Conservation (phyloP, 2,113 vertebrate species). For the Mobula hypostoma region DNA sequence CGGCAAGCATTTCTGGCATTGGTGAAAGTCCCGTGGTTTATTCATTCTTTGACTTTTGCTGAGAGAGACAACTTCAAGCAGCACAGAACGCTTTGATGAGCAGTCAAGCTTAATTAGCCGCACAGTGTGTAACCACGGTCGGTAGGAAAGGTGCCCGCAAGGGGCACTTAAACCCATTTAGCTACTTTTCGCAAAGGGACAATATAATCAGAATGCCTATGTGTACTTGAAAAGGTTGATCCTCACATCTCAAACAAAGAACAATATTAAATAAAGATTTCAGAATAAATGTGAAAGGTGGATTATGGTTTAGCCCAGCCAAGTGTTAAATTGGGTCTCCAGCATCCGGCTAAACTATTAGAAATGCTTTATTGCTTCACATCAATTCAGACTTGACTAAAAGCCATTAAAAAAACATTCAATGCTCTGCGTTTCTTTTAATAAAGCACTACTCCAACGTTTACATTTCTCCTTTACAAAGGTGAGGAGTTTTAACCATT, state of each 20-base stretch:
- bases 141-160: neutral
- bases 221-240: neutral
- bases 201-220: neutral
- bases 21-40: neutral
- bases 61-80: neutral
- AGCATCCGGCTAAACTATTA: slow-evolving; percentile 7
- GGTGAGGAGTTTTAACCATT: slow-evolving; percentile 7
- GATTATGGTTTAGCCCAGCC: slow-evolving; percentile 25
- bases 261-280: too few species aligned
- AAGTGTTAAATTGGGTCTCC: slow-evolving; percentile 33
- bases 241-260: too few species aligned
- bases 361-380: neutral
- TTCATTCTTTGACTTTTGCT: neutral
- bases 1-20: neutral
- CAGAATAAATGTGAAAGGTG: neutral
- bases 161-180: neutral
- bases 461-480: neutral
- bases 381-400: slow-evolving; percentile 25
- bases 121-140: neutral
- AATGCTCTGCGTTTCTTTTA: neutral
- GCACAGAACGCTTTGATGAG: neutral
- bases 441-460: neutral
- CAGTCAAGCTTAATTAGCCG: neutral
- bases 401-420: slow-evolving; percentile 32
- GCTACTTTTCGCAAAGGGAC: neutral